These are phyloP conservation scores for Poecilobothrus nobilitatus DNA, from an alignment of 2,888 invertebrate genomes.

Conservation along the genomic window DNA sequence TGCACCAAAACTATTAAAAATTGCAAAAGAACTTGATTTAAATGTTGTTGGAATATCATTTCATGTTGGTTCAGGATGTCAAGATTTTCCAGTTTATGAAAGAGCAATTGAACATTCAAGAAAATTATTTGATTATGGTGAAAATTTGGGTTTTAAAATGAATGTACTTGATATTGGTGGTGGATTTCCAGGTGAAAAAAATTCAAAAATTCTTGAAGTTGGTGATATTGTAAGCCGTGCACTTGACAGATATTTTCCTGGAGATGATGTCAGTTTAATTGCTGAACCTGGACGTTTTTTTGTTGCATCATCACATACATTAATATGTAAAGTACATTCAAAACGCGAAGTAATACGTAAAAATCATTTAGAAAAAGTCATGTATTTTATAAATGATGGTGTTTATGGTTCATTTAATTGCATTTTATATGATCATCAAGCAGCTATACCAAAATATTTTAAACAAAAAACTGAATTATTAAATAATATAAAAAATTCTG, in stretches of 20 bases:
- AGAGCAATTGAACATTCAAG: constrained; percentile 68
- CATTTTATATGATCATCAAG: constrained; percentile 67
- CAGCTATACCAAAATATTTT: background rate
- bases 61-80: constrained; percentile 91
- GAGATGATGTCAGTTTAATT: constrained; percentile 61
- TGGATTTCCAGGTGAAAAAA: constrained; percentile 69
- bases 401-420: constrained; percentile 99
- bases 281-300: constrained; percentile 96
- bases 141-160: constrained; percentile 59
- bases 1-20: constrained; percentile 62
- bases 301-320: constrained; percentile 89
- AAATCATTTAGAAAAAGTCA: constrained; percentile 46
- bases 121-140: constrained; percentile 64
- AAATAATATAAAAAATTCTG: background rate
- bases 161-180: constrained; percentile 81
- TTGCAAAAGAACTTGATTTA: constrained; percentile 68
- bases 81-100: constrained; percentile 70
- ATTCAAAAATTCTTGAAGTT: constrained; percentile 48
- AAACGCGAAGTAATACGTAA: constrained; percentile 48
- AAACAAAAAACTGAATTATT: background rate
- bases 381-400: constrained; percentile 99
- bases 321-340: constrained; percentile 80
- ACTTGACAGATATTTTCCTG: constrained; percentile 73
- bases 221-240: constrained; percentile 70
- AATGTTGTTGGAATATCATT: constrained; percentile 76